Evolutionary conservation across 2,797 vertebrate genomes (phyloP), one percentile per base, ranked within the genome.

Genomic region (Cygnus olor): DNA sequence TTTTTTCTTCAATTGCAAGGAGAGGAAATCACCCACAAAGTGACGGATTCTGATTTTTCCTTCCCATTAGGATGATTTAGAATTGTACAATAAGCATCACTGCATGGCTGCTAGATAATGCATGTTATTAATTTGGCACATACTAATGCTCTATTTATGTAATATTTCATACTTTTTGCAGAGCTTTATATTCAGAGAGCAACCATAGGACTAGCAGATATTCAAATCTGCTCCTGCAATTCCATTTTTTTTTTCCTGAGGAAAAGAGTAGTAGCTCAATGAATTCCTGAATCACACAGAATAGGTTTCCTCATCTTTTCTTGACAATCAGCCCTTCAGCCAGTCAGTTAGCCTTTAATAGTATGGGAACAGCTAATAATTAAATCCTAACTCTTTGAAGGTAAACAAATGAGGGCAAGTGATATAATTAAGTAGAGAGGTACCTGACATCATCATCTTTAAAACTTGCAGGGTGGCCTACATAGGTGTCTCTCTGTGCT

Each of bases 81-180:
- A 84, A 76, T 76, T 11, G 36, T 95, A 76, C 92, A 95, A 69
- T 94, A 85, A 90, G 86, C 72, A 88, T 72, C 88, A 38, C 78
- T 89, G 86, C 86, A 70, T 76, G 88, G 90, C 84, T 94, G 76
- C 72, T 90, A 79, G 86, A 90, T 96, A 96, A 94, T 76, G 79
- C 88, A 42, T 34, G 61, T 89, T 85, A 95, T 95, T 95, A 94
- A 94, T 94, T 90, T 92, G 88, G 91, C 91, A 90, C 24, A 65
- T 83, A 80, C 45, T 78, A 85, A 80, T 94, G 76, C 49, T 79
- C 74, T 89, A 63, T 93, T 95, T 96, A 54, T 85, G 47, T 57
- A 85, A 87, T 91, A 85, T 81, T 88, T 93, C 76, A 74, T 81
- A 65, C 42, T 56, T 38, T 95, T 95, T 88, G 61, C 40, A 64